Evolutionary conservation across 2,888 invertebrate genomes (phyloP), one percentile per base, ranked within the genome.

Genomic region (Villa cingulata): DNA sequence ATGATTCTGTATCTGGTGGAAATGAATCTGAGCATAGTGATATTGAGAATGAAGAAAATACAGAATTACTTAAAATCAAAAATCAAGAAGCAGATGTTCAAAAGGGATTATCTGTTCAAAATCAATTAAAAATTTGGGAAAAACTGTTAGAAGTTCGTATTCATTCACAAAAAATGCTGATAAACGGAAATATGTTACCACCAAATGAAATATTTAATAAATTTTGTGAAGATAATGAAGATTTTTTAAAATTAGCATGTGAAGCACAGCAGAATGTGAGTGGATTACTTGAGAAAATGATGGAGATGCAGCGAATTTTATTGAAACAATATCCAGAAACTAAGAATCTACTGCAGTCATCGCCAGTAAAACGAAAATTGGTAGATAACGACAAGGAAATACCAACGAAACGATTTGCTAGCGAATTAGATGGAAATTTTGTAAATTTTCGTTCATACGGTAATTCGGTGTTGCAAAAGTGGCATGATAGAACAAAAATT

Each of bases 401-500:
- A 7, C 41, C 29, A 2, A 27, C 53, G 0, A 65, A 67, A 49
- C 57, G 56, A 16, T 56, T 55, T 49, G 77, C 78, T 55, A 63
- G 66, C 41, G 69, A 76, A 52, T 65, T 87, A 32, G 61, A 71
- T 10, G 67, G 68, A 10, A 70, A 73, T 38, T 80, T 85, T 59
- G 70, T 76, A 55, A 65, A 69, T 4, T 86, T 84, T 54, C 74
- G 70, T 54, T 61, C 73, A 9, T 87, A 82, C 59, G 78, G 92
- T 62, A 81, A 94, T 61, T 69, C 77, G 1, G 82, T 86, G 10
- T 83, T 97, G 51, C 83, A 89, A 57, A 92, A 92, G 65, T 96
- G 96, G 96, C 86, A 92, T 68, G 91, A 94, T 52, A 91, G 91
- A 67, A 95, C 92, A 0, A 77, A 84, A 54, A 68, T 88, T 32